Base-by-base conservation (phyloP, 2,888 invertebrate genomes). In the Drosophila greeni region DNA sequence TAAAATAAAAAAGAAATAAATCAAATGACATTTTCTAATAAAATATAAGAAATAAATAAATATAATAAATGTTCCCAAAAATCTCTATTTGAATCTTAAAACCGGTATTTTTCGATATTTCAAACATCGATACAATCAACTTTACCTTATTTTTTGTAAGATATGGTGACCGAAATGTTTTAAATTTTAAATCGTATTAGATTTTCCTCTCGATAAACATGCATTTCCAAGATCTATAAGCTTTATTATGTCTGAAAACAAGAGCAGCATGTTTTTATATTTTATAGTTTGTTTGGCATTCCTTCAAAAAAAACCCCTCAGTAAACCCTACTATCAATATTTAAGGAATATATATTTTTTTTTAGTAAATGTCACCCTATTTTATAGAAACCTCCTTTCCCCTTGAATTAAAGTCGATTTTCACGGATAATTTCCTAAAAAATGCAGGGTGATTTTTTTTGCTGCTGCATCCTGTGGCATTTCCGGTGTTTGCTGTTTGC, bases 401-500 rank as follows among this genome's bases (percentile, higher is more conserved):
- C 5, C 24, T 16, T 43, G 3, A 16, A 16, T 16, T 29, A 18
- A 43, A 14, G 12, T 11, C 7, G 3, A 8, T 43, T 43, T 43
- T 43, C 14, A 31, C 9, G 29, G 9, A 47, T 47, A 31, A 31
- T 47, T 47, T 31, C 29, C 45, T 47, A 7, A 8, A 45, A 45
- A 31, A 20, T 31, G 9, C 14, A 20, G 31, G 45, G 31, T 47
- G 45, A 5, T 45, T 20, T 47, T 47, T 31, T 20, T 8, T 14
- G 14, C 1, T 47, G 14, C 18, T n/a, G 34, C 52, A 36, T 55
- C 55, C 55, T 55, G 34, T 8, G 40, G 18, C 36, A 24, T 33
- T 33, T 12, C n/a, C 43, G 52, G 47, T 49, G 52, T 58, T 47
- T 57, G 39, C 47, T 31, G 11, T 33, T 40, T 33, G 14, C 53